phyloP scores from a whole-genome alignment of 2,113 vertebrate species.

The Siphamia tubifer region DNA sequence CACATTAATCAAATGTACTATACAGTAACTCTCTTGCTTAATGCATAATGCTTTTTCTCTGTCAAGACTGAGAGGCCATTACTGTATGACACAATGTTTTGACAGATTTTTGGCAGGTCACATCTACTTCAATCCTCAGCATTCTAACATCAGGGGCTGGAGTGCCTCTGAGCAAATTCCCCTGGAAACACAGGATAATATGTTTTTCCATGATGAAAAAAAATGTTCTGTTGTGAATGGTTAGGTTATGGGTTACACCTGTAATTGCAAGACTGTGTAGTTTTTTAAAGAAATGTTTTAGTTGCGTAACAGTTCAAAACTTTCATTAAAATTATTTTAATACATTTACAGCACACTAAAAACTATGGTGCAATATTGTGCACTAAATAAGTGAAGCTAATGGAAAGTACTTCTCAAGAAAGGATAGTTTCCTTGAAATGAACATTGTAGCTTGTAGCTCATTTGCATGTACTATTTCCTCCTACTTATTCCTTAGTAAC shows the following conservation, averaged over 20 bases:
- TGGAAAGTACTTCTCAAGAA: not conserved
- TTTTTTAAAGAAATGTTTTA: not conserved
- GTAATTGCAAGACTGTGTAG: slow-evolving; percentile 3
- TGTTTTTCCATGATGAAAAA: slow-evolving; percentile 29
- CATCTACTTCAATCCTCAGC: slow-evolving; percentile 20
- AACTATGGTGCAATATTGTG: not conserved
- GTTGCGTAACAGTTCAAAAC: not conserved
- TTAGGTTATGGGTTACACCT: slow-evolving; percentile 13
- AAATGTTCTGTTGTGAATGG: not conserved
- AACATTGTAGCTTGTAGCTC: not conserved
- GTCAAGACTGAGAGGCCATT: slow-evolving; percentile 32
- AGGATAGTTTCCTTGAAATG: not conserved
- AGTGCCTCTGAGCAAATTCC: slow-evolving; percentile 41
- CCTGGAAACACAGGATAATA: slow-evolving; percentile 27
- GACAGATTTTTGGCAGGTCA: slow-evolving; percentile 39
- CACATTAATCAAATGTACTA: not conserved
- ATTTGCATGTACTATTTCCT: not conserved
- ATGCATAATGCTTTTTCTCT: slow-evolving; percentile 28
- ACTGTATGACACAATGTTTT: slow-evolving; percentile 32
- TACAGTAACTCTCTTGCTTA: slow-evolving; percentile 9
- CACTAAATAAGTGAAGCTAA: not conserved
- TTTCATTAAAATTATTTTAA: not conserved
- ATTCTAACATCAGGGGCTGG: not conserved
- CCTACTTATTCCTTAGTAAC: slow-evolving; percentile 10
- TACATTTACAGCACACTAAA: not conserved